Conservation (phyloP, 2,113 vertebrate species). For the Gymnogyps californianus region DNA sequence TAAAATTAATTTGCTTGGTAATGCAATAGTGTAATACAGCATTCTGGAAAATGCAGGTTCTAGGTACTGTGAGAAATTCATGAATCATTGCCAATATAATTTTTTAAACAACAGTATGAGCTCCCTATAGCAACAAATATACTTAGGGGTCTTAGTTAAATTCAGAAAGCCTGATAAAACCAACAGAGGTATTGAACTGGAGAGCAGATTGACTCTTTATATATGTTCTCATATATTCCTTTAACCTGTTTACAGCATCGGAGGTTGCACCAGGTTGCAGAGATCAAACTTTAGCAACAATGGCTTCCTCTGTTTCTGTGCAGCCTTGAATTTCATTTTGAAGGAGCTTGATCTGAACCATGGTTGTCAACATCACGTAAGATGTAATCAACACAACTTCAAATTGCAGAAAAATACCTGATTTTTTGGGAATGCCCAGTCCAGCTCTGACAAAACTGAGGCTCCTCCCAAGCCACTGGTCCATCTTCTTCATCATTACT, state of each 20-base stretch:
- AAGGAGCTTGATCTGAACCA: background rate
- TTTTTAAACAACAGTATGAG: background rate
- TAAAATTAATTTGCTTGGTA: background rate
- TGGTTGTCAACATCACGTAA: background rate
- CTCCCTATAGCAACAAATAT: background rate
- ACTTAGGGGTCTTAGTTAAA: background rate
- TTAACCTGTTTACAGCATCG: background rate
- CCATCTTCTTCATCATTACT: background rate
- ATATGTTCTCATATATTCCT: background rate
- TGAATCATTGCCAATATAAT: background rate
- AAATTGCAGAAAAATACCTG: fast-evolving
- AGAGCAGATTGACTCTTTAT: background rate
- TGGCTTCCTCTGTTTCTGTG: background rate
- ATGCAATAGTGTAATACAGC: fast-evolving
- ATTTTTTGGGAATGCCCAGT: fast-evolving
- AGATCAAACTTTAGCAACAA: background rate
- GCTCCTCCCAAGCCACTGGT: background rate
- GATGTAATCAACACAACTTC: background rate
- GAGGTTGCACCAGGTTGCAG: background rate
- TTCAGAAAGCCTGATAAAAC: background rate
- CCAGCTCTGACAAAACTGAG: background rate
- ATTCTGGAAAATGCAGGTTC: background rate
- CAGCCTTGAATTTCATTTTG: background rate
- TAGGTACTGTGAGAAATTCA: background rate
- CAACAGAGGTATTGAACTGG: background rate